These are phyloP conservation scores for Anniella stebbinsi DNA, from an alignment of 2,797 vertebrate genomes.

Conservation along the genomic window DNA sequence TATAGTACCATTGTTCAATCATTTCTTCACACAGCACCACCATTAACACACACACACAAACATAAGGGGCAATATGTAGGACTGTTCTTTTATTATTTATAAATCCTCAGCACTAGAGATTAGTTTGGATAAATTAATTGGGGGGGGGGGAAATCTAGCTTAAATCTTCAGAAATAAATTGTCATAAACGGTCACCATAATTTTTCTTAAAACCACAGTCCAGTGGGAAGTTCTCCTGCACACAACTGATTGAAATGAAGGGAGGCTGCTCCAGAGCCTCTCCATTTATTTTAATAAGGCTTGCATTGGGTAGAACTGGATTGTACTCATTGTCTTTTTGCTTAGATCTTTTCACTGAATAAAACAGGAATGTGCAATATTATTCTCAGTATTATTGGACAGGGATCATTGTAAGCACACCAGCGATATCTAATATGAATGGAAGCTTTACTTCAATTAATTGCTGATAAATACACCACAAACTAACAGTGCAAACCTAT, in stretches of 20 bases:
- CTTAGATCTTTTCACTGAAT: neutral
- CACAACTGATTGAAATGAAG: neutral
- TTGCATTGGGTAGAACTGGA: neutral
- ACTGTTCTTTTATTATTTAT: neutral
- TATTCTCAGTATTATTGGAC: neutral
- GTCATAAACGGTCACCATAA: neutral
- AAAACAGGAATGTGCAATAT: neutral
- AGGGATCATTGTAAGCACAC: neutral
- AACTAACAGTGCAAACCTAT: neutral
- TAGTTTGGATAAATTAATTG: slow-evolving; percentile 60
- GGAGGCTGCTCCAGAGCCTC: neutral
- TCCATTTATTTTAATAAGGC: neutral
- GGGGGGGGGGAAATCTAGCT: slow-evolving; percentile 20
- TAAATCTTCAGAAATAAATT: slow-evolving; percentile 15
- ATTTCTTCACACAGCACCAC: slow-evolving; percentile 37
- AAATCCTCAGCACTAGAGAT: slow-evolving; percentile 28
- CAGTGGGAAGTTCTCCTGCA: neutral
- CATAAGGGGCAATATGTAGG: neutral
- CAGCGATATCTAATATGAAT: no score
- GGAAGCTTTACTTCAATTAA: neutral
- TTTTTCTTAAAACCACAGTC: neutral
- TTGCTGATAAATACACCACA: neutral
- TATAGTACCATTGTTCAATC: slow-evolving; percentile 46
- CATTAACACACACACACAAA: slow-evolving; percentile 45
- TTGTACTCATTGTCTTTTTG: slow-evolving; percentile 14